Evolutionary conservation across 2,113 vertebrate species (phyloP).

Genomic region (Silurus asotus): DNA sequence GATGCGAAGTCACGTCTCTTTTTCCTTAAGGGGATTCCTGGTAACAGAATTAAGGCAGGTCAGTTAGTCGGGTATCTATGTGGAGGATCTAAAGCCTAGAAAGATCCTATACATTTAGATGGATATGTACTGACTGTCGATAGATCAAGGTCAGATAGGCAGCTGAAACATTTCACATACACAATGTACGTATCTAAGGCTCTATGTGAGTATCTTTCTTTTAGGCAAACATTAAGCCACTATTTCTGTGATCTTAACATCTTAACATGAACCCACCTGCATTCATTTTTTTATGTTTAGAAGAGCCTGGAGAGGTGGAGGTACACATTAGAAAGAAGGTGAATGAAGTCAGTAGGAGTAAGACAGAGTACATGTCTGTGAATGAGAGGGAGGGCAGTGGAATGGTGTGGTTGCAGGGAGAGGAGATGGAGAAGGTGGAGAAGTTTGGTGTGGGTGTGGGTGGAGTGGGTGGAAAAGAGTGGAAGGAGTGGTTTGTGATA

Average conservation of each 20-base stretch:
- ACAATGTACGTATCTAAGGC: neutral
- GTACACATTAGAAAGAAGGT: too few relatives aligned
- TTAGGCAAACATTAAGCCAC: neutral
- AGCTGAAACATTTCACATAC: constrained; percentile 4
- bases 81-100: constrained; percentile 46
- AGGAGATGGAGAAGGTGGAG: too few relatives aligned
- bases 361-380: too few relatives aligned
- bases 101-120: constrained; percentile 17
- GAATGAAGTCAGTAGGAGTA: too few relatives aligned
- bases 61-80: constrained; percentile 53
- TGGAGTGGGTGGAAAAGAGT: too few relatives aligned
- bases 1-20: constrained; percentile 19
- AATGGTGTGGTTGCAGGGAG: too few relatives aligned
- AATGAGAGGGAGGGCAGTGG: too few relatives aligned
- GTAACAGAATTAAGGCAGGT: constrained; percentile 62
- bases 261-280: too few relatives aligned
- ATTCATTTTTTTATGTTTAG: too few relatives aligned
- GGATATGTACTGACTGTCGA: constrained; percentile 29
- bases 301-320: too few relatives aligned
- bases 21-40: constrained; percentile 40
- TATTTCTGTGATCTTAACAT: neutral
- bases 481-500: too few relatives aligned
- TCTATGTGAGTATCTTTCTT: neutral
- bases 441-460: too few relatives aligned
- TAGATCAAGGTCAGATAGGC: constrained; percentile 36